A percentile compares a stretch with the other conserved stretches of the same genome.
Evolutionary conservation across 2,113 vertebrate species (phyloP).

Genomic region (Sceloporus undulatus): DNA sequence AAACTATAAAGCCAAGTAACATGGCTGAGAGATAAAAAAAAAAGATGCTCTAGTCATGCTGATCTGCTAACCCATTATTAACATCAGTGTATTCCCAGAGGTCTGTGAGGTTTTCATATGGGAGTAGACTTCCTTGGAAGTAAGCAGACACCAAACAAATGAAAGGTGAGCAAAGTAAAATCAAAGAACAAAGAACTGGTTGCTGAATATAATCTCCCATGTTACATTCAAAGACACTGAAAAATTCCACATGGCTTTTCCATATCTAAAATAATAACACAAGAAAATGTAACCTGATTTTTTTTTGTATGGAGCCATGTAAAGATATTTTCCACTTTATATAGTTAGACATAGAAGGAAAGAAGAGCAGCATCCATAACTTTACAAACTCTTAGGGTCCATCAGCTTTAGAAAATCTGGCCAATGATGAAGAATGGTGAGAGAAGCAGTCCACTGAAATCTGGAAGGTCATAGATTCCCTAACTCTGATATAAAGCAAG

Average conservation of each 20-base stretch:
- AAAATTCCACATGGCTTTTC: background rate
- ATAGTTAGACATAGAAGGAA: background rate
- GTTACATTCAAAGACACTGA: slow-evolving; percentile 1
- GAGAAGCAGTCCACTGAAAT: no score
- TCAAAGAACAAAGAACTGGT: background rate
- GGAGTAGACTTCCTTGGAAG: background rate
- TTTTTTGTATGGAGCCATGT: background rate
- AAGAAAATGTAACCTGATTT: background rate
- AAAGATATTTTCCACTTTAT: background rate
- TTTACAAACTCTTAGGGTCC: no score
- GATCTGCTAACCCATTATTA: background rate
- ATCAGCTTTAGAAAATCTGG: background rate
- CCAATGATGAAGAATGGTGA: no score
- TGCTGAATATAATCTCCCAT: background rate
- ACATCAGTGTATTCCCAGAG: background rate
- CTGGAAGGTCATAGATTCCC: no score
- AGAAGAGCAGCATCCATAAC: background rate
- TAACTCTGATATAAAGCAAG: background rate
- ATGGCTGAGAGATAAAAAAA: background rate
- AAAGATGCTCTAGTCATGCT: background rate
- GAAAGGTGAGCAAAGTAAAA: background rate
- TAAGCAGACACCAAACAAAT: background rate
- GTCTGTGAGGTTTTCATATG: no score
- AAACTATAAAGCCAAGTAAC: background rate
- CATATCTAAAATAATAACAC: background rate